phyloP scores from a whole-genome alignment of 1,140 invertebrate genomes.

The Vanessa tameamea region DNA sequence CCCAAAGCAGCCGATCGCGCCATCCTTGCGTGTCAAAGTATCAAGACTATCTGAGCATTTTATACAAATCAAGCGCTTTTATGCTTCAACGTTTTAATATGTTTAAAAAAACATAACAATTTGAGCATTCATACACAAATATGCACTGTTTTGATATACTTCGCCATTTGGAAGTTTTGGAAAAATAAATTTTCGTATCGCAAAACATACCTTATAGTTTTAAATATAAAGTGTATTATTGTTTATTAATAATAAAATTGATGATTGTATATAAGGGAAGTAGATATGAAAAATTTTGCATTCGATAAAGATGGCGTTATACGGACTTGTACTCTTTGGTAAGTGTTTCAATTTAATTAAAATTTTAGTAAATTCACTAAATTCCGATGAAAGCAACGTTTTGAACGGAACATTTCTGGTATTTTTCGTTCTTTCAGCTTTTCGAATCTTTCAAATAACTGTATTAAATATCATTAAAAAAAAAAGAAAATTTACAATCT shows the following conservation, averaged over 20 bases:
- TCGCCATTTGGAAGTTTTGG: neutral
- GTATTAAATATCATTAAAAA: no score
- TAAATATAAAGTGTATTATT: neutral
- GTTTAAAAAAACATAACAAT: neutral
- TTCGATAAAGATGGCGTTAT: neutral
- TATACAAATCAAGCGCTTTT: neutral
- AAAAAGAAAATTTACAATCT: no score
- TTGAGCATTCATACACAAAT: neutral
- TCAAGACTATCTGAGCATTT: neutral
- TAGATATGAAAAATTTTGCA: neutral
- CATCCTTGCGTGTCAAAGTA: constrained; percentile 37
- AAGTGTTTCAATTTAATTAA: neutral
- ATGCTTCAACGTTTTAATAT: neutral
- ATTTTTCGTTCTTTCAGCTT: no score
- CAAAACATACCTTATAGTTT: neutral
- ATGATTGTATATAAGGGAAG: neutral
- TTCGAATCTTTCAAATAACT: no score
- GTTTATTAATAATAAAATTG: neutral
- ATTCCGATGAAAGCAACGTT: no score
- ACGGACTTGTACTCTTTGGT: neutral
- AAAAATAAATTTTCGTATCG: neutral
- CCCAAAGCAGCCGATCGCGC: constrained; percentile 54
- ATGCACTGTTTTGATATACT: neutral
- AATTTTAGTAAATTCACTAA: neutral
- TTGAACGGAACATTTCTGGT: no score